Evolutionary conservation across 2,113 vertebrate genomes (phyloP).

Genomic region (Nyctibius bracteatus): DNA sequence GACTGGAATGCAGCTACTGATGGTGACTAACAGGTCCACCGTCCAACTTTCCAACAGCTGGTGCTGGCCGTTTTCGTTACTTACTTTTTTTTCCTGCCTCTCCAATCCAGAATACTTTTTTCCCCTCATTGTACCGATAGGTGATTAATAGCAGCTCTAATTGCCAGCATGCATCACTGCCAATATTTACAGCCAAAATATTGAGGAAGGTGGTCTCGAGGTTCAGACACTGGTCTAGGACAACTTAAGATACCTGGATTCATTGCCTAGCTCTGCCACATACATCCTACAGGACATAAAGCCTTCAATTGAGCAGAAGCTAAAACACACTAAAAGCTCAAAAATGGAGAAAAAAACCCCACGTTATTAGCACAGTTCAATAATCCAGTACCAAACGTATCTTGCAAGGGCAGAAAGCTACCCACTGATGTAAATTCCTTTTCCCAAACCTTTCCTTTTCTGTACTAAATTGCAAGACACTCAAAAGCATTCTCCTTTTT

Average conservation of each 20-base stretch:
- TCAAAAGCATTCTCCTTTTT: not conserved
- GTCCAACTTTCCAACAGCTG: conserved; percentile 1
- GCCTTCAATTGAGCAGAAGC: not conserved
- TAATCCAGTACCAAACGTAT: not conserved
- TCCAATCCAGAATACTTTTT: not conserved
- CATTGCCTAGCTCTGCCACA: not conserved
- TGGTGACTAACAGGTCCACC: not conserved
- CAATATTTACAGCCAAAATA: not conserved
- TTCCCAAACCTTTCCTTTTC: not conserved
- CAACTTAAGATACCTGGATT: not conserved
- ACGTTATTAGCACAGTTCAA: not conserved
- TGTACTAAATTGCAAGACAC: not conserved
- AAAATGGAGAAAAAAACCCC: accelerated
- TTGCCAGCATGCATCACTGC: not conserved
- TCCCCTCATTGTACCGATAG: not conserved
- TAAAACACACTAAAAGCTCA: not conserved
- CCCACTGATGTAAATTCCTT: not conserved
- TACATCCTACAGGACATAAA: not conserved
- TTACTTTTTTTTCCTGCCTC: not conserved
- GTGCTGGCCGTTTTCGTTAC: not conserved
- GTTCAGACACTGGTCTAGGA: not conserved
- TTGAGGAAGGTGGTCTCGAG: not conserved
- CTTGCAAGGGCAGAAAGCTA: not conserved
- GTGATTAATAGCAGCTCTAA: not conserved
- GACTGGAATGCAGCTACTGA: not conserved